A percentile compares a stretch with the other conserved stretches of the same genome.
Evolutionary conservation across 2,888 invertebrate genomes (phyloP).

Genomic region (Gisinianus flammeolus): DNA sequence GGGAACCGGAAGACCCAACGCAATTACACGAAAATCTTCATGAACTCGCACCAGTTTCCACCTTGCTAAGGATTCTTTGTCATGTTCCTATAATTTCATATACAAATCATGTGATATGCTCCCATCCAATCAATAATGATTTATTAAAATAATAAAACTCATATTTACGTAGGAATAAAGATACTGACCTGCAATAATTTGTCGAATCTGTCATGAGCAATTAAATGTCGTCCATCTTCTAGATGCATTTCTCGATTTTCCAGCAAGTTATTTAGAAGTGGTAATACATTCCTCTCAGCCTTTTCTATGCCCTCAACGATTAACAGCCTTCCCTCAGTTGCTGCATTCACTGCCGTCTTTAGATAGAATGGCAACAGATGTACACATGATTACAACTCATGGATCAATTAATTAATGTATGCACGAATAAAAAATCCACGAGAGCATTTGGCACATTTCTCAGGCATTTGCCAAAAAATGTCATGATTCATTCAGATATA

Average conservation of each 20-base stretch:
- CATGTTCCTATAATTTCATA: conserved; percentile 71
- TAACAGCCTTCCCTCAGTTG: conserved; percentile 83
- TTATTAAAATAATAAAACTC: no score
- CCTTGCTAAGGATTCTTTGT: conserved; percentile 75
- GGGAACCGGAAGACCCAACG: conserved; percentile 88
- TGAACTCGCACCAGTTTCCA: conserved; percentile 92
- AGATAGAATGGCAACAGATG: neutral
- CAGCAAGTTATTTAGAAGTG: conserved; percentile 91
- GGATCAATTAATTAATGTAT: neutral
- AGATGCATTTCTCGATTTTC: conserved; percentile 99
- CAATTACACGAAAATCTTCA: conserved; percentile 90
- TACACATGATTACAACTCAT: neutral
- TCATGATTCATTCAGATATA: neutral
- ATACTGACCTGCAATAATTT: conserved; percentile 76
- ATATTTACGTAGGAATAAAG: neutral
- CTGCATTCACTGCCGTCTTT: conserved; percentile 77
- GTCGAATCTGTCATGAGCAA: conserved; percentile 88
- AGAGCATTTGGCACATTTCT: no score
- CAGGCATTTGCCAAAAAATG: no score
- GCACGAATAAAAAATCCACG: neutral
- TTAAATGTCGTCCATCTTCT: conserved; percentile 93
- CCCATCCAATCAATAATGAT: no score
- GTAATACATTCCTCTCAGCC: conserved; percentile 94
- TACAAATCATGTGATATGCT: no score
- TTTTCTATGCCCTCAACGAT: conserved; percentile 96